These are phyloP conservation scores for Watsonalla binaria DNA, from an alignment of 2,888 invertebrate genomes.

Conservation along the genomic window DNA sequence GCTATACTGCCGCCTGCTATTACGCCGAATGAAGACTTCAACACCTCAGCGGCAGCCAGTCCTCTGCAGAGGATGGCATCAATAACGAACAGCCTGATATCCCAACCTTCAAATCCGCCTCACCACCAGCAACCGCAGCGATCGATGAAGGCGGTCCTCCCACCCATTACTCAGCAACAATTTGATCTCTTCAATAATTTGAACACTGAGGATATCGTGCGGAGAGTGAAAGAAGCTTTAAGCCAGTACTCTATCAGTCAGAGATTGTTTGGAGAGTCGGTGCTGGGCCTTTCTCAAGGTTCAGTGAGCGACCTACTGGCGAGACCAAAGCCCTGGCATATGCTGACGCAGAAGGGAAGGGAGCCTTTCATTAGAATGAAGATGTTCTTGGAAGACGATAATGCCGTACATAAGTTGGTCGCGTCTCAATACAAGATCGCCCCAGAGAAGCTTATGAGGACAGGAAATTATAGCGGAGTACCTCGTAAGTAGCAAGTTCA, in stretches of 20 bases:
- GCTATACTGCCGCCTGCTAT: conserved; percentile 91
- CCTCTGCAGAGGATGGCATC: conserved; percentile 98
- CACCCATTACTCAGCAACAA: conserved; percentile 98
- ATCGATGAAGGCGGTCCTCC: conserved; percentile 96
- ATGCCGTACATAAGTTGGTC: conserved; percentile 95
- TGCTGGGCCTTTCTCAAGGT: conserved; percentile 97
- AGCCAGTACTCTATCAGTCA: conserved; percentile 98
- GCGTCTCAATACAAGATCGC: conserved; percentile 99
- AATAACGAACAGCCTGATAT: conserved; percentile 97
- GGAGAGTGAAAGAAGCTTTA: conserved; percentile 95
- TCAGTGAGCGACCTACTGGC: conserved; percentile 98
- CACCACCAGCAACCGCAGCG: conserved; percentile 91
- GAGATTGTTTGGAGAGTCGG: conserved; percentile 97
- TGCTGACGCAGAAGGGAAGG: conserved; percentile 97
- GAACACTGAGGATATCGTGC: conserved; percentile 98
- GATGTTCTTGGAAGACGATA: conserved; percentile 97
- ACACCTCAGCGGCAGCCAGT: conserved; percentile 90
- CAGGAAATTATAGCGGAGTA: conserved; percentile 92
- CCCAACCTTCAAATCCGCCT: conserved; percentile 91
- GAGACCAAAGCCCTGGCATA: conserved; percentile 99
- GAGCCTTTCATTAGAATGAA: conserved; percentile 99
- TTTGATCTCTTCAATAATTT: conserved; percentile 98
- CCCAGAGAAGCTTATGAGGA: conserved; percentile 97
- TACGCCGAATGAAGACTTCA: conserved; percentile 89
- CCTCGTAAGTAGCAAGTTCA: conserved; percentile 81